A percentile compares a stretch with the other conserved stretches of the same genome.
Conservation (phyloP, 2,113 vertebrate genomes). For the Oxygymnocypris stewartii region DNA sequence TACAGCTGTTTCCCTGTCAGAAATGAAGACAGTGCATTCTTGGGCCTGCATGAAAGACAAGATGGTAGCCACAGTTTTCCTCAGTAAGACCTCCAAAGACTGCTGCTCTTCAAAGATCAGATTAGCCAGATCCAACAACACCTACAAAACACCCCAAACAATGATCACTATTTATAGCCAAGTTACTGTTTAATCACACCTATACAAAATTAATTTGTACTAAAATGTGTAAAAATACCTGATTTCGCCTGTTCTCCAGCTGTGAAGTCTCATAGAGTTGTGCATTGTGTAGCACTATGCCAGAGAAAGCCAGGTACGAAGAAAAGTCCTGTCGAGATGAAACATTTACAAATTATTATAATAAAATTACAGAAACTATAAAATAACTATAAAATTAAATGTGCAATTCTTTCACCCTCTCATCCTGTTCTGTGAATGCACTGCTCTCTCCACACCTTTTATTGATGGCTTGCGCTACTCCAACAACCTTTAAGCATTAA, state of each 20-base stretch:
- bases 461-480: conserved; percentile 97
- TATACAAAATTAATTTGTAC: neutral
- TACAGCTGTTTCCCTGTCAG: conserved; percentile 86
- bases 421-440: conserved; percentile 94
- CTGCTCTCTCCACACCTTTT: conserved; percentile 88
- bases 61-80: conserved; percentile 94
- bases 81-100: conserved; percentile 90
- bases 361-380: neutral
- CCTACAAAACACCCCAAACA: conserved; percentile 70
- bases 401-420: conserved; percentile 81
- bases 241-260: conserved; percentile 93
- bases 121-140: conserved; percentile 93
- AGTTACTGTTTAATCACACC: neutral
- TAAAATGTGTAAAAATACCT: conserved; percentile 71
- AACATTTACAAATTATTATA: conserved; percentile 5
- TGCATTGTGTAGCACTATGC: conserved; percentile 96
- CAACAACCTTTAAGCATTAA: conserved; percentile 84
- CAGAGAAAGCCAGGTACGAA: conserved; percentile 92
- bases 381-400: neutral
- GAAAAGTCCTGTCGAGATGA: conserved; percentile 85
- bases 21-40: conserved; percentile 92
- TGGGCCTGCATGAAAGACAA: conserved; percentile 97
- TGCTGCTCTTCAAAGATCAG: conserved; percentile 98
- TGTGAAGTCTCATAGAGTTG: conserved; percentile 93
- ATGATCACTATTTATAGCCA: neutral